Evolutionary conservation across 1,140 invertebrate species (phyloP).

Genomic region (Gryllus bimaculatus): DNA sequence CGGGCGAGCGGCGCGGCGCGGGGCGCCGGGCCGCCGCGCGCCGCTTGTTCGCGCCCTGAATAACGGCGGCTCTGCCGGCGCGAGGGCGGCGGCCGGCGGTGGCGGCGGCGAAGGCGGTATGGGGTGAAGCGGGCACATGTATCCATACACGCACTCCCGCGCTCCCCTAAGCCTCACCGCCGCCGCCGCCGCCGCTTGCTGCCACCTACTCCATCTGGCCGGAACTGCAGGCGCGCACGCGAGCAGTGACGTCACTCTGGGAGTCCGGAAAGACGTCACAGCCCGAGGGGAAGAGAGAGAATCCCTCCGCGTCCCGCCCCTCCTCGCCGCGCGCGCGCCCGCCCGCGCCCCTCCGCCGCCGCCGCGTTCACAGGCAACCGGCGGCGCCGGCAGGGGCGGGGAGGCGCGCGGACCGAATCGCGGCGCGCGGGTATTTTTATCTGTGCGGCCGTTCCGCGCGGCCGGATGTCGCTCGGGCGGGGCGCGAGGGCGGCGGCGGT

Average conservation of each 20-base stretch:
- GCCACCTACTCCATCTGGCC: conserved; percentile 2
- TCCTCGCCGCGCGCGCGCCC: background rate
- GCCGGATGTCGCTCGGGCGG: background rate
- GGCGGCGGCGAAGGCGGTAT: too few species aligned
- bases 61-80: too few species aligned
- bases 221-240: background rate
- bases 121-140: too few species aligned
- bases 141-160: too few species aligned
- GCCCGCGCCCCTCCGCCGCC: background rate
- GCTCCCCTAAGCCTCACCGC: background rate
- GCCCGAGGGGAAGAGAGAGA: background rate
- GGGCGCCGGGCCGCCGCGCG: too few species aligned
- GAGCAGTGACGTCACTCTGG: background rate
- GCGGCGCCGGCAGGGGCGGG: too few species aligned
- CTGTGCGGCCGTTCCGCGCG: background rate
- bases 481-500: too few species aligned
- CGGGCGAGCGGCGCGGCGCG: too few species aligned
- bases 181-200: background rate
- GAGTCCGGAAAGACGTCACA: background rate
- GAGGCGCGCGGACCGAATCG: background rate
- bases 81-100: too few species aligned
- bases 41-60: background rate
- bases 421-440: background rate
- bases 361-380: background rate
- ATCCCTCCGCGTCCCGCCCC: background rate